Evolutionary conservation across 2,888 invertebrate genomes (phyloP), one percentile per base, ranked within the genome.

Genomic region (Sthenelais limicola): DNA sequence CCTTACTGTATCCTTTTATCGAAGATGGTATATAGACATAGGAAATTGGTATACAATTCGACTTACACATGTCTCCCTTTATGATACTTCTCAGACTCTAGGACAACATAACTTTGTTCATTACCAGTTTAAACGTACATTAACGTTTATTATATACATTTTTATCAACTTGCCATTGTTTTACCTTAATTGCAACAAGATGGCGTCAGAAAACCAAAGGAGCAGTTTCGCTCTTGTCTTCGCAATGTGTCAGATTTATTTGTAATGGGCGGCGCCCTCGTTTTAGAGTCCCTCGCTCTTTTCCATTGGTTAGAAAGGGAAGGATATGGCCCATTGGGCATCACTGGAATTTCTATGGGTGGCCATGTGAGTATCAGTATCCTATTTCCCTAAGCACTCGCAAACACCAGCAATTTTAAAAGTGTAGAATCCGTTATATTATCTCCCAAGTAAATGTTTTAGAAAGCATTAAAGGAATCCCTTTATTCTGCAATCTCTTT

Each of bases 201-300:
- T 80, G 83, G 84, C 3, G 47, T 70, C 18, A 30, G 62, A 12
- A 62, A 62, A 24, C 62, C 62, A 3, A 62, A 66, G 26, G 30
- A n/a, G 12, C 62, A 62, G 62, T 62, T 62, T 21, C 62, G 62
- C 43, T 98, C 97, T 0, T 93, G 94, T 82, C 91, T 99, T 68
- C 94, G 94, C 86, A 94, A 98, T 89, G 98, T 98, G 3, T 95
- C 96, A 26, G 98, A 99, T 88, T 94, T 99, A 85, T 98, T 99
- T 90, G 95, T 98, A 78, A 99, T 99, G 98, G 98, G 98, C 73
- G 98, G 96, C 52, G 96, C 97, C 84, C 90, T 99, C 74, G 94
- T 98, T 77, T 90, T 98, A 81, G 99, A 99, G 89, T 93, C 95
- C 0, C 89, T 96, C 80, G 97, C 94, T 66, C 90, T 99, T 78